These are phyloP conservation scores for Erebia palarica DNA, from an alignment of 2,888 invertebrate genomes.

Conservation along the genomic window DNA sequence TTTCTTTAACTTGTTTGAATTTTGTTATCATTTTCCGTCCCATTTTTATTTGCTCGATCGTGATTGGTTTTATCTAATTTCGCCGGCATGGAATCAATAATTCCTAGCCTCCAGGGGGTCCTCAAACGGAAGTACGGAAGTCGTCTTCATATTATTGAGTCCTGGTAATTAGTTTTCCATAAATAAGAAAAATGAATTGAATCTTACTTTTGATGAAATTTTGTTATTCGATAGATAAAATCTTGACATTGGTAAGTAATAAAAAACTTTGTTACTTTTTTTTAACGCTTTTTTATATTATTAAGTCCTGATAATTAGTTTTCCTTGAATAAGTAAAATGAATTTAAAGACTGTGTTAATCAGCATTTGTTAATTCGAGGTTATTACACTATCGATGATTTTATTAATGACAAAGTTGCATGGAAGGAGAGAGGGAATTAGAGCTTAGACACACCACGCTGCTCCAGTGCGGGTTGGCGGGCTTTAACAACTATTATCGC, in stretches of 20 bases:
- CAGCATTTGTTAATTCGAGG: too few relatives aligned
- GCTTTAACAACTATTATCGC: too few relatives aligned
- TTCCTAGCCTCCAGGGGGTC: constrained; percentile 12
- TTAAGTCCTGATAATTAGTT: constrained; percentile 1
- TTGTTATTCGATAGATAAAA: background rate
- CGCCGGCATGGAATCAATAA: constrained; percentile 21
- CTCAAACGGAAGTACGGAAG: constrained; percentile 1
- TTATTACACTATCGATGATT: too few relatives aligned
- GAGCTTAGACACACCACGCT: too few relatives aligned
- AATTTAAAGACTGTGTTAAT: too few relatives aligned
- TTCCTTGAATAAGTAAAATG: constrained; percentile 3
- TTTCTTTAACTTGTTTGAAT: constrained; percentile 19
- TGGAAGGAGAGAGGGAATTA: too few relatives aligned
- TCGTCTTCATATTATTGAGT: constrained; percentile 1
- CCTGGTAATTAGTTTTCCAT: constrained; percentile 7
- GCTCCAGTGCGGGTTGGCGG: too few relatives aligned
- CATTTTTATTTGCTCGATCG: constrained; percentile 22
- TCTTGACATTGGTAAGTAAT: background rate
- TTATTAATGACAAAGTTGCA: too few relatives aligned
- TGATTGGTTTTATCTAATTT: constrained; percentile 30
- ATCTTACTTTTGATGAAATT: background rate
- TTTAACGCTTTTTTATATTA: too few relatives aligned
- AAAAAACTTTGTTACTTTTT: too few relatives aligned
- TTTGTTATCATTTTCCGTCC: constrained; percentile 19
- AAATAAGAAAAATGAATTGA: background rate